Evolutionary conservation across 2,797 vertebrate genomes (phyloP).

Genomic region (Tapera naevia): DNA sequence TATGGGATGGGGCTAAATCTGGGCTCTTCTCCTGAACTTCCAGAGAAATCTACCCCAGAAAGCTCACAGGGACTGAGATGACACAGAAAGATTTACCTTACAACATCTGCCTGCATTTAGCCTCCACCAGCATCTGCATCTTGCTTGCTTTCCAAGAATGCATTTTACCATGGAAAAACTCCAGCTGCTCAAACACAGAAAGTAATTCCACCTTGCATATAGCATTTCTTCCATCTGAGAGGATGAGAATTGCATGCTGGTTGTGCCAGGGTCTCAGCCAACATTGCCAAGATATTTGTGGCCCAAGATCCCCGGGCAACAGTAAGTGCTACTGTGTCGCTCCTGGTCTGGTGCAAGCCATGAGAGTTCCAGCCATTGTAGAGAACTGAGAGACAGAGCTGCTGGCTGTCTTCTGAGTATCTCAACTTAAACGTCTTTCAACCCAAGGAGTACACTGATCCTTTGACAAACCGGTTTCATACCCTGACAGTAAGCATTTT

Average conservation of each 20-base stretch:
- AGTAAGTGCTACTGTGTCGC: not conserved
- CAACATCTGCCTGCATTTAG: not conserved
- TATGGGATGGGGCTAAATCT: not conserved
- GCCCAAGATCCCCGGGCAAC: not conserved
- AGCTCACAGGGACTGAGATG: not conserved
- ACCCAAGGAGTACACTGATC: not conserved
- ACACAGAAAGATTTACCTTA: not conserved
- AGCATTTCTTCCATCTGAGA: not conserved
- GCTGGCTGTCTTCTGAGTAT: not conserved
- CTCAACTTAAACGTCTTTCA: not conserved
- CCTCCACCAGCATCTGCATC: not conserved
- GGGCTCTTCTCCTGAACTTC: not conserved
- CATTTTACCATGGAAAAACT: not conserved
- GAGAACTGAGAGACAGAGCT: not conserved
- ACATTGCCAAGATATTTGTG: not conserved
- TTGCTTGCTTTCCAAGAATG: not conserved
- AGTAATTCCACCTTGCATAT: not conserved
- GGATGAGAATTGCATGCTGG: not conserved
- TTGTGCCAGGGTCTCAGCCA: not conserved
- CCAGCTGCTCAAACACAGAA: not conserved
- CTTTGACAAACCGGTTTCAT: not conserved
- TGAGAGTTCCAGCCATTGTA: not conserved
- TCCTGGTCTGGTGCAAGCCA: rapidly evolving
- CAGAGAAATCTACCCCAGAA: not conserved
- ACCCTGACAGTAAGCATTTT: not conserved